These are phyloP conservation scores for Cyclophora punctaria DNA, from an alignment of 2,888 invertebrate genomes.

Conservation along the genomic window DNA sequence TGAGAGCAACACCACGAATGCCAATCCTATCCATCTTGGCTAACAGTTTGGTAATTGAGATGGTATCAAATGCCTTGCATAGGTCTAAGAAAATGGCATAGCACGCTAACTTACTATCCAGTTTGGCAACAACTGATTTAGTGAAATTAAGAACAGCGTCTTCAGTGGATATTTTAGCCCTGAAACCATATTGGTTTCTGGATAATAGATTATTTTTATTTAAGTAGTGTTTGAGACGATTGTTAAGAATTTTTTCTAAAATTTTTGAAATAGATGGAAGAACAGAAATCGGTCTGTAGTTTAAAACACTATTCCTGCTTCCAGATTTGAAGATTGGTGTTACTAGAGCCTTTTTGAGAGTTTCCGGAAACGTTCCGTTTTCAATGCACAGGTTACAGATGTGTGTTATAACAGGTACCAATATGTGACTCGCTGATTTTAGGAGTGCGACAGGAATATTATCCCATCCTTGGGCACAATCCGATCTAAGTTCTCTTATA, in stretches of 20 bases:
- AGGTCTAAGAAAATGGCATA: not conserved
- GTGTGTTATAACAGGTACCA: conserved; percentile 2
- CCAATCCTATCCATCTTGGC: conserved; percentile 6
- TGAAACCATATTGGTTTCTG: conserved; percentile 10
- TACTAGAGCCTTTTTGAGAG: conserved; percentile 5
- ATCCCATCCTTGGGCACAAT: conserved; percentile 7
- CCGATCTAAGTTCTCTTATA: not conserved
- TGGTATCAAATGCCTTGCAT: not conserved
- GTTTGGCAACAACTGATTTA: not conserved
- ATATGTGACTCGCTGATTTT: not conserved
- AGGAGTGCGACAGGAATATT: conserved; percentile 3
- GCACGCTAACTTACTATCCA: not conserved
- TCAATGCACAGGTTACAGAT: conserved; percentile 2
- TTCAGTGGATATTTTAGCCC: not conserved
- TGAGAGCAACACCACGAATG: conserved; percentile 5
- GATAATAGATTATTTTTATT: conserved; percentile 3
- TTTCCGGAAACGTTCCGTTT: conserved; percentile 4
- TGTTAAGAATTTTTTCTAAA: conserved; percentile 6
- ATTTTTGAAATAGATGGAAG: conserved; percentile 8
- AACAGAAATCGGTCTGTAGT: conserved; percentile 11
- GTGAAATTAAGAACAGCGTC: conserved; percentile 1
- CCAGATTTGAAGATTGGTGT: conserved; percentile 7
- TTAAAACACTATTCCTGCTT: conserved; percentile 5
- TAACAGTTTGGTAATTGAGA: conserved; percentile 3
- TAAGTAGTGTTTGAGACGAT: conserved; percentile 1